Evolutionary conservation across 1,140 invertebrate species (phyloP).

Genomic region (Pomacea maculata): DNA sequence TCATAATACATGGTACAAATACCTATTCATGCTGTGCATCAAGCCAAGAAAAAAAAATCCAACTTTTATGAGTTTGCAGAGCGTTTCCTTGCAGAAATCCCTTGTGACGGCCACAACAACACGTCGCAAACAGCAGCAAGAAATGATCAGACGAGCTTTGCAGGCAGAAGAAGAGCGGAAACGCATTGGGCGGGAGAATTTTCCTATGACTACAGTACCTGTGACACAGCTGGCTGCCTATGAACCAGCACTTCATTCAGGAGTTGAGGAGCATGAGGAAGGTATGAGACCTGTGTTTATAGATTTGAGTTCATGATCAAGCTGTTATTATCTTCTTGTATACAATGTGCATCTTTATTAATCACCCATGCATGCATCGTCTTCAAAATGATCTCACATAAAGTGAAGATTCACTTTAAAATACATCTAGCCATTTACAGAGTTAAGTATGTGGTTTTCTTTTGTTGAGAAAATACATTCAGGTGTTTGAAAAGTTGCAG

Average conservation of each 20-base stretch:
- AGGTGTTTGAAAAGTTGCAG: too few relatives aligned
- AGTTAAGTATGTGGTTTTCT: too few relatives aligned
- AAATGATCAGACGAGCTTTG: constrained; percentile 93
- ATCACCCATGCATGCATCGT: too few relatives aligned
- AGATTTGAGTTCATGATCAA: not conserved
- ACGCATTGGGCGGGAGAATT: constrained; percentile 91
- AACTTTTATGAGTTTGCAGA: too few relatives aligned
- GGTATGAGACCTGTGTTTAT: constrained; percentile 40
- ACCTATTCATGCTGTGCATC: too few relatives aligned
- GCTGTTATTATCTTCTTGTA: not conserved
- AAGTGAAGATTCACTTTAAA: too few relatives aligned
- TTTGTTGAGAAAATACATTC: too few relatives aligned
- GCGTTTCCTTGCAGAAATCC: constrained; percentile 74
- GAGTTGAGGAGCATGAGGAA: constrained; percentile 64
- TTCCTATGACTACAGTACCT: constrained; percentile 95
- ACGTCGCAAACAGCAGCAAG: constrained; percentile 97
- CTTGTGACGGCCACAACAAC: constrained; percentile 98
- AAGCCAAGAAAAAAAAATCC: too few relatives aligned
- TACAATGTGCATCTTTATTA: constrained; percentile 5
- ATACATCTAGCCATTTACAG: too few relatives aligned
- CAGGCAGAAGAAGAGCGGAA: constrained; percentile 96
- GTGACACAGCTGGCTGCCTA: constrained; percentile 88
- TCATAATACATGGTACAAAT: too few relatives aligned
- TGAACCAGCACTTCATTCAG: constrained; percentile 89
- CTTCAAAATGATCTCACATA: constrained; percentile 8